phyloP scores from a whole-genome alignment of 2,113 vertebrate genomes.

The Carollia perspicillata region DNA sequence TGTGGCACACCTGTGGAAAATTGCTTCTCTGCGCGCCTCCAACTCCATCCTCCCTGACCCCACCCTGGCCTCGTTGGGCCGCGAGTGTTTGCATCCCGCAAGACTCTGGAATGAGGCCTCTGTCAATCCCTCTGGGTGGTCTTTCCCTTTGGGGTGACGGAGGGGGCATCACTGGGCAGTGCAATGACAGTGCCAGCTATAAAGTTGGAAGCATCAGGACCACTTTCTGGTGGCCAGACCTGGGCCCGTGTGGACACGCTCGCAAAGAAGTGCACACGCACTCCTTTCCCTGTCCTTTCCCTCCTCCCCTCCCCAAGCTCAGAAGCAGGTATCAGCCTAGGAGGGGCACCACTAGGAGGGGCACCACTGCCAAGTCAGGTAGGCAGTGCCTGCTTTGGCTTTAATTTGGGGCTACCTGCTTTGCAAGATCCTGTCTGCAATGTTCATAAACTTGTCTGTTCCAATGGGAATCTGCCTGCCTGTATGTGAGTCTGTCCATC shows the following conservation, averaged over 20 bases:
- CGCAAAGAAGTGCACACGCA: neutral
- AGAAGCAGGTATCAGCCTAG: fast-evolving
- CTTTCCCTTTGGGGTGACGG: neutral
- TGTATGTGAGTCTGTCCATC: neutral
- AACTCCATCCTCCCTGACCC: neutral
- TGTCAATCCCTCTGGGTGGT: neutral
- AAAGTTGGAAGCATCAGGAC: neutral
- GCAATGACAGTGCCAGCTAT: neutral
- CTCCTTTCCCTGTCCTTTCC: neutral
- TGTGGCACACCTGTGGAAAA: neutral
- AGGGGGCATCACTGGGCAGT: no score
- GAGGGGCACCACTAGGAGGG: no score
- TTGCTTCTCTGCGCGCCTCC: neutral
- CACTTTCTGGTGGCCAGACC: neutral
- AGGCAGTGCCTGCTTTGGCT: neutral
- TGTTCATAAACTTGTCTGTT: neutral
- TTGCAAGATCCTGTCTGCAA: no score
- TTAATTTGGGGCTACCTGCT: neutral
- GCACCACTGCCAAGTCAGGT: neutral
- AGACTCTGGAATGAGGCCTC: neutral
- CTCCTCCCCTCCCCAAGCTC: neutral
- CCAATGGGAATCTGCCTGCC: neutral
- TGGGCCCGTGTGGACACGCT: no score
- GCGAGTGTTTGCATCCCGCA: neutral
- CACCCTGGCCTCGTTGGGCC: neutral